These are phyloP conservation scores for Luehdorfia chinensis DNA, from an alignment of 1,140 invertebrate species.

Conservation along the genomic window DNA sequence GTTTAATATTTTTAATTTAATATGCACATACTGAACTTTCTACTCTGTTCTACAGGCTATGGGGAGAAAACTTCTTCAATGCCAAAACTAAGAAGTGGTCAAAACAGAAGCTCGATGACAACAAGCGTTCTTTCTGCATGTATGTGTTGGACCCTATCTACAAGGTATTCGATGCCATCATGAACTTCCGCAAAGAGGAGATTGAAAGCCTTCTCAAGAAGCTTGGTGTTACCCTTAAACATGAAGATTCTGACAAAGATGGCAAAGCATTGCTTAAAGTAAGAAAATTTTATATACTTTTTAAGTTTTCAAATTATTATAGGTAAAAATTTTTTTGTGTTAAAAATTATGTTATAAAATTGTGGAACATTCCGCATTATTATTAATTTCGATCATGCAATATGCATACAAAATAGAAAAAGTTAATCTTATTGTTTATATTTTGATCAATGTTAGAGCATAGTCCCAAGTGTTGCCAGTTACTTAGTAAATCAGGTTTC, in stretches of 20 bases:
- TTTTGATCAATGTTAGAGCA: not conserved
- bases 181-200: constrained; percentile 99
- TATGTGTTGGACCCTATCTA: constrained; percentile 99
- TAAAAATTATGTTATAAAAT: not conserved
- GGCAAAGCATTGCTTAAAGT: constrained; percentile 93
- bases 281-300: constrained; percentile 17
- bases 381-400: too few relatives aligned
- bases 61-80: constrained; percentile 99
- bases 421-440: too few relatives aligned
- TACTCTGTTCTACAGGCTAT: constrained; percentile 77
- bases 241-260: constrained; percentile 97
- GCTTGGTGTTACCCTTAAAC: constrained; percentile 93
- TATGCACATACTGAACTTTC: too few relatives aligned
- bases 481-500: constrained; percentile 30
- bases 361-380: too few relatives aligned
- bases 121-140: constrained; percentile 98
- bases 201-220: constrained; percentile 91
- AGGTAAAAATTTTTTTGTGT: not conserved
- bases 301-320: too few relatives aligned
- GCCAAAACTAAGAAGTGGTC: constrained; percentile 98
- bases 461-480: constrained; percentile 50
- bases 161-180: constrained; percentile 98
- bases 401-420: too few relatives aligned
- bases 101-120: constrained; percentile 92
- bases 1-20: too few relatives aligned